A percentile compares a stretch with the other conserved stretches of the same genome.
Conservation (phyloP, 2,113 vertebrate species). For the Zosterops lateralis region DNA sequence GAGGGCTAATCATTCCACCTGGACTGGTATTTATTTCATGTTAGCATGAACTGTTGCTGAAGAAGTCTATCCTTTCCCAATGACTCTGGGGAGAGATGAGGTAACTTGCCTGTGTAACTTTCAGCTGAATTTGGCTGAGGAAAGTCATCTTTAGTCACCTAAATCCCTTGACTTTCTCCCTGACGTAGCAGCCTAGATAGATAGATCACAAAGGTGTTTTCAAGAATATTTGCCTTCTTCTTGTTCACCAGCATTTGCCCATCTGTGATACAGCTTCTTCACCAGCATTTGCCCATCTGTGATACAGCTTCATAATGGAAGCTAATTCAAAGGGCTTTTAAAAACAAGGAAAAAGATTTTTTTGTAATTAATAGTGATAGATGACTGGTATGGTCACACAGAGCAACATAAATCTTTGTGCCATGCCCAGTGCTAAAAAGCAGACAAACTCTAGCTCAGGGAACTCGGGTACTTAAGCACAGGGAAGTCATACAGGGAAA, state of each 20-base stretch:
- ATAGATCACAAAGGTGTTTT: background rate
- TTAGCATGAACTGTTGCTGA: background rate
- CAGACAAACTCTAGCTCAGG: conserved; percentile 35
- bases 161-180: background rate
- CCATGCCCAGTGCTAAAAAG: conserved; percentile 27
- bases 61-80: background rate
- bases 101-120: background rate
- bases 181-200: background rate
- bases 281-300: conserved; percentile 43
- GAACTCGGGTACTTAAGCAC: background rate
- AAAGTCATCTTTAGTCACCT: background rate
- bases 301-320: conserved; percentile 65
- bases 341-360: conserved; percentile 70
- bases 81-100: background rate
- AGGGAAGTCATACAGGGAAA: background rate
- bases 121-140: background rate
- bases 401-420: conserved; percentile 64
- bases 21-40: background rate
- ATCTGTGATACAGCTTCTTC: conserved; percentile 59
- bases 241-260: conserved; percentile 30
- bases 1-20: background rate
- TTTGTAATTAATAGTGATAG: conserved; percentile 72
- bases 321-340: conserved; percentile 71
- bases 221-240: background rate
- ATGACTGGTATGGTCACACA: conserved; percentile 62